Percentiles rank a stretch among this genome's conserved stretches.
phyloP scores from a whole-genome alignment of 2,797 vertebrate species.

The Thaleichthys pacificus region DNA sequence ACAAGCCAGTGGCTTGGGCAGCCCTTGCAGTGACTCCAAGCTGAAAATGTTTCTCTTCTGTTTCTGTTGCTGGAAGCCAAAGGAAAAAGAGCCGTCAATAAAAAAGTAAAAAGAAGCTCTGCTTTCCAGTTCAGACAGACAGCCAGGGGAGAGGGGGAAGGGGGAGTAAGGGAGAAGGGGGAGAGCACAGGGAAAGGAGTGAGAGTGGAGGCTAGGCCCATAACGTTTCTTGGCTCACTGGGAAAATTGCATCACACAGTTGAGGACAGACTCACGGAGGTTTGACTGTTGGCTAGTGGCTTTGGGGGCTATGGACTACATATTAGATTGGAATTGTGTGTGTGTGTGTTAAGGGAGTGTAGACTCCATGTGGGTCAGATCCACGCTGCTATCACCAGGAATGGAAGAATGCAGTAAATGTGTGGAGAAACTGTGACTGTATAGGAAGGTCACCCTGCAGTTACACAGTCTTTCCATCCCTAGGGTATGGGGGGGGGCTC shows the following conservation, averaged over 20 bases:
- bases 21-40: constrained; percentile 14
- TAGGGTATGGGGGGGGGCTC: too few relatives aligned
- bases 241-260: constrained; percentile 48
- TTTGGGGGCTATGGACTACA: too few relatives aligned
- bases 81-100: constrained; percentile 45
- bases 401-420: background rate
- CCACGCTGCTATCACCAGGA: too few relatives aligned
- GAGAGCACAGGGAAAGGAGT: constrained; percentile 8
- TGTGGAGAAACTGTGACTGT: background rate
- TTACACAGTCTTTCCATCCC: constrained; percentile 1
- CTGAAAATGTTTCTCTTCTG: constrained; percentile 16
- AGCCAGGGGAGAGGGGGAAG: constrained; percentile 26
- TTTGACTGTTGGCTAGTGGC: background rate
- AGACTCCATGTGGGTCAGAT: too few relatives aligned
- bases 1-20: constrained; percentile 24
- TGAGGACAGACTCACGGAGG: constrained; percentile 26
- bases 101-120: constrained; percentile 45
- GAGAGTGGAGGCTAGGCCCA: constrained; percentile 11
- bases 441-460: background rate
- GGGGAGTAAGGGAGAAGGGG: background rate
- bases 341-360: too few relatives aligned
- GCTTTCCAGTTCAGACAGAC: constrained; percentile 45
- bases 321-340: too few relatives aligned
- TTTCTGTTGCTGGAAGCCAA: constrained; percentile 20
- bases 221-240: constrained; percentile 34